These are phyloP conservation scores for Scarus forsteni DNA, from an alignment of 2,797 vertebrate species.

Conservation along the genomic window DNA sequence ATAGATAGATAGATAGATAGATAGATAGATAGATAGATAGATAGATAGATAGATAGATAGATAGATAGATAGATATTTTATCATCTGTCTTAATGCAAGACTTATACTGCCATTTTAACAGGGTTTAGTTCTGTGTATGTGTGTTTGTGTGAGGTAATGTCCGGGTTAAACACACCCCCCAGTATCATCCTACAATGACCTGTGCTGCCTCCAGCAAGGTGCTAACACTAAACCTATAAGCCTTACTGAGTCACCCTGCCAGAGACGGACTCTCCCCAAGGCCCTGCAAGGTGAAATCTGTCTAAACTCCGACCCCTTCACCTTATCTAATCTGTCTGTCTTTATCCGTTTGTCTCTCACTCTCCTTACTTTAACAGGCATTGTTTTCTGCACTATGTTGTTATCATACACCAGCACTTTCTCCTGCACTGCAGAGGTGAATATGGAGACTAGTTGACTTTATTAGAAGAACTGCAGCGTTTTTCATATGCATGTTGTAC, in stretches of 20 bases:
- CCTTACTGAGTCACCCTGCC: conserved; percentile 64
- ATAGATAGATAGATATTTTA: no score
- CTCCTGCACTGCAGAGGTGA: not conserved
- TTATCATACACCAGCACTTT: not conserved
- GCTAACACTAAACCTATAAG: conserved; percentile 72
- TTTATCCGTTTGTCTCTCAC: conserved; percentile 33
- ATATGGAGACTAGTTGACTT: no score
- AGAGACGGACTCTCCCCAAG: conserved; percentile 42
- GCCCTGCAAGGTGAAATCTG: conserved; percentile 60
- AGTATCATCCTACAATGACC: conserved; percentile 53
- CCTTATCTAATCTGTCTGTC: conserved; percentile 45
- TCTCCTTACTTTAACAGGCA: not conserved
- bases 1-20: no score
- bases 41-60: no score
- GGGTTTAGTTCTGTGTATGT: conserved; percentile 17
- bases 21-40: no score
- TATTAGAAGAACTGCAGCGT: no score
- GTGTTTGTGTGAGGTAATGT: conserved; percentile 14
- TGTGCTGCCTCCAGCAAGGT: conserved; percentile 55
- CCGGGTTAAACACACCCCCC: conserved; percentile 41
- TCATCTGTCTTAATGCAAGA: no score
- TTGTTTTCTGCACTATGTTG: not conserved
- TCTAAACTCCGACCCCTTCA: conserved; percentile 54
- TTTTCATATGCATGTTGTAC: no score
- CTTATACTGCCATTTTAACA: no score